Percentiles rank a stretch among this genome's conserved stretches.
Evolutionary conservation across 2,113 vertebrate species (phyloP).

Genomic region (Physeter macrocephalus): DNA sequence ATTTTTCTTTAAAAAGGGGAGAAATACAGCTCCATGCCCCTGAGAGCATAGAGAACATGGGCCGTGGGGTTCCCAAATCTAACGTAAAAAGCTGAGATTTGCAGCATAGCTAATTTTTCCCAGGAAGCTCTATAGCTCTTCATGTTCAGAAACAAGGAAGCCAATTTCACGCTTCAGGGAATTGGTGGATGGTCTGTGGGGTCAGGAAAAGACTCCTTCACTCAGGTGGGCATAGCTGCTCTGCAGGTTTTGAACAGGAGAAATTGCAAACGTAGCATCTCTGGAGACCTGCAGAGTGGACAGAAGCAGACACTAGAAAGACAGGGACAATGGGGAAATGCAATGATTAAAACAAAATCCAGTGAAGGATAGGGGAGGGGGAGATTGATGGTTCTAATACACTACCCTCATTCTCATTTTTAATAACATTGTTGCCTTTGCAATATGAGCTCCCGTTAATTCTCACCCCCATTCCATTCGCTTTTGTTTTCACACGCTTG

Average conservation of each 20-base stretch:
- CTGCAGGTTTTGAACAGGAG: rapidly evolving
- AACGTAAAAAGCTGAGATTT: not conserved
- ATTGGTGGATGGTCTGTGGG: not conserved
- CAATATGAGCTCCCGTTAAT: constrained; percentile 77
- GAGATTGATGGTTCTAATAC: constrained; percentile 68
- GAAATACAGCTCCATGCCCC: not conserved
- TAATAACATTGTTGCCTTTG: constrained; percentile 71
- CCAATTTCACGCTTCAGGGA: not conserved
- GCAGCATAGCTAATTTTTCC: not conserved
- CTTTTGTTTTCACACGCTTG: constrained; percentile 71
- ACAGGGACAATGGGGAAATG: rapidly evolving
- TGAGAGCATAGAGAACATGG: not conserved
- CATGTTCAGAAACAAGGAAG: not conserved
- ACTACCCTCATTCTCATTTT: constrained; percentile 41
- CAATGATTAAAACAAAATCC: not conserved
- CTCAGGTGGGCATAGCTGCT: not conserved
- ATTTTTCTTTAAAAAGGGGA: not conserved
- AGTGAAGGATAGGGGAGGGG: not conserved
- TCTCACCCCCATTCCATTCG: constrained; percentile 65
- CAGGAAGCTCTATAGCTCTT: not conserved
- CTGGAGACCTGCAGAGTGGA: rapidly evolving
- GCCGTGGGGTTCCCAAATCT: not conserved
- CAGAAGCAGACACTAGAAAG: not conserved
- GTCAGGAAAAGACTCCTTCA: not conserved
- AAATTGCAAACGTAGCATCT: not conserved